These are phyloP conservation scores for Paguma larvata DNA, from an alignment of 2,797 vertebrate genomes.

Conservation along the genomic window DNA sequence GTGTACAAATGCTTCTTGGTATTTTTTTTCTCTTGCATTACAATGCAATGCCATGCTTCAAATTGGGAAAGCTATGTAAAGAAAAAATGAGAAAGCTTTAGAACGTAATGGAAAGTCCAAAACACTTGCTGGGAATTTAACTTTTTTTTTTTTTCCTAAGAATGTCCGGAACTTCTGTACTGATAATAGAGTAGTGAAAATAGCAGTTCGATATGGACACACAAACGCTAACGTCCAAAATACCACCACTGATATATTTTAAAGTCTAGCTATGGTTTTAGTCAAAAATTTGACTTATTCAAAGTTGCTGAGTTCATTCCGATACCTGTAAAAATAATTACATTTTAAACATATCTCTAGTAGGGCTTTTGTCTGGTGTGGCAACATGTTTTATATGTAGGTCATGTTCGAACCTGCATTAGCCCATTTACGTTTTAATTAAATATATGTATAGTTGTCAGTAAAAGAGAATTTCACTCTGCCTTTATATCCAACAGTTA, in stretches of 20 bases:
- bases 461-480: conserved; percentile 76
- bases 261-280: conserved; percentile 75
- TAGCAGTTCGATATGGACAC: conserved; percentile 8
- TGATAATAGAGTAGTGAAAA: neutral
- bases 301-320: conserved; percentile 81
- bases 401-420: conserved; percentile 84
- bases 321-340: conserved; percentile 81
- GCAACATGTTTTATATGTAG: conserved; percentile 83
- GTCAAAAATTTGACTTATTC: conserved; percentile 79
- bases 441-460: conserved; percentile 83
- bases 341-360: conserved; percentile 77
- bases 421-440: conserved; percentile 87
- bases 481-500: neutral
- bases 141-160: neutral
- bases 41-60: conserved; percentile 69
- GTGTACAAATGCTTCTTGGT: conserved; percentile 42
- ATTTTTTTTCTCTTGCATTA: conserved; percentile 42
- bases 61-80: conserved; percentile 43
- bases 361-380: conserved; percentile 85
- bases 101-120: conserved; percentile 29
- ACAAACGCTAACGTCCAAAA: conserved; percentile 63
- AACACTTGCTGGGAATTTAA: conserved; percentile 9
- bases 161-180: neutral
- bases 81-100: conserved; percentile 9
- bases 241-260: conserved; percentile 73